Evolutionary conservation across 2,888 invertebrate species (phyloP).

Genomic region (Argyresthia goedartella): DNA sequence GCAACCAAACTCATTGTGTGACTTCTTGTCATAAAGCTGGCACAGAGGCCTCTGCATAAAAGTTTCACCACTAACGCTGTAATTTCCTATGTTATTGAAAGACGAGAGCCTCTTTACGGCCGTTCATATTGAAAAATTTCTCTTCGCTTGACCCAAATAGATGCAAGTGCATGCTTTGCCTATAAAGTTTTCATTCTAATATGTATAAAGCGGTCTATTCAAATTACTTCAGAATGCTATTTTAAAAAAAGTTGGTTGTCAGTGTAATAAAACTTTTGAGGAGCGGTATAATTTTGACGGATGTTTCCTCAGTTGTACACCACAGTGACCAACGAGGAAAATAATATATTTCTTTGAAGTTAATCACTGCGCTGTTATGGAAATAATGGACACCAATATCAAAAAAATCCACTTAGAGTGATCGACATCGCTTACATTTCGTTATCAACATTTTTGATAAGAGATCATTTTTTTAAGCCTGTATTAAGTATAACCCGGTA

Average conservation of each 20-base stretch:
- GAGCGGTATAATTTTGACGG: not conserved
- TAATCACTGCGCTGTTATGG: not conserved
- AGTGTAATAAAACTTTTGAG: not conserved
- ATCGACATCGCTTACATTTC: no score
- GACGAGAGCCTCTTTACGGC: constrained; percentile 20
- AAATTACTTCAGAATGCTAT: no score
- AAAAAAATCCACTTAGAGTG: no score
- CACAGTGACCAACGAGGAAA: not conserved
- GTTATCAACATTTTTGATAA: no score
- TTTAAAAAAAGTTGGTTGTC: not conserved
- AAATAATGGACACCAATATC: not conserved
- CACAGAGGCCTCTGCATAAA: constrained; percentile 31
- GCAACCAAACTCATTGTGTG: constrained; percentile 59
- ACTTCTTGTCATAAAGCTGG: constrained; percentile 44
- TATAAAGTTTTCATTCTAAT: no score
- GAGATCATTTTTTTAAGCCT: no score
- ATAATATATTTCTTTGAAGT: not conserved
- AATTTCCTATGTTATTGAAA: constrained; percentile 46
- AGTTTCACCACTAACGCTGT: constrained; percentile 36
- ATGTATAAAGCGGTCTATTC: no score
- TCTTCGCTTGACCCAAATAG: constrained; percentile 1
- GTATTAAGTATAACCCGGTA: no score
- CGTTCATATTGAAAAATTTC: constrained; percentile 6
- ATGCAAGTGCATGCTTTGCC: not conserved
- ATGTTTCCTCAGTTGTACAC: not conserved